Evolutionary conservation across 2,888 invertebrate species (phyloP), one percentile per base, ranked within the genome.

Genomic region (Cephus spinipes): DNA sequence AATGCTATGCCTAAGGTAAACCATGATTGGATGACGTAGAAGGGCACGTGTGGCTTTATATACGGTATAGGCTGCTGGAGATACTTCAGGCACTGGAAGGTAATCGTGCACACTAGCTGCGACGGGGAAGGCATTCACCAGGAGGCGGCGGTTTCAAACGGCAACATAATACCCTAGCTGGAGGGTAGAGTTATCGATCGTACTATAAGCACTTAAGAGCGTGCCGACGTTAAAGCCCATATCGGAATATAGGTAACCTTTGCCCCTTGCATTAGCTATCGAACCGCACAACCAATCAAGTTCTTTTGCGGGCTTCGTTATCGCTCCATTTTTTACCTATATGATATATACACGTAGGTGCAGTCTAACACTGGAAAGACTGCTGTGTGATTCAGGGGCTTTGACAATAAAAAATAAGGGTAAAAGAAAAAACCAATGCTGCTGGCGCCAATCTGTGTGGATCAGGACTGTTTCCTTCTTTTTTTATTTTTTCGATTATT

Each of bases 211-310:
- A 77, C 77, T 77, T 77, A 77, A 77, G 74, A 36, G 77, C 77
- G 77, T 77, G 74, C 74, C 77, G 74, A 77, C 74, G 74, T 77
- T 77, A 77, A 77, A 77, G 77, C 77, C 74, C 77, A 77, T 77
- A 77, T 74, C 77, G 74, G 77, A 75, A 77, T 77, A 77, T 77
- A 71, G 77, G 74, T 74, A 74, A 77, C 74, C 74, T 75, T 77
- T 71, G 74, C 33, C 36, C 32, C 35, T 36, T 36, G 73, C 73
- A 68, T 36, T 74, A 40, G 69, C 36, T 40, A 74, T 74, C 40
- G 74, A 75, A 74, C 35, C 73, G 23, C 71, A 73, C 32, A 55
- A 55, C 40, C 23, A 55, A 55, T 55, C 40, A 55, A 55, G 23
- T 55, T 55, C 40, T 23, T 55, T 55, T 23, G 40, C 40, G 0